Evolutionary conservation across 1,140 invertebrate species (phyloP), one percentile per base, ranked within the genome.

Genomic region (Trachymyrmex cornetzi): DNA sequence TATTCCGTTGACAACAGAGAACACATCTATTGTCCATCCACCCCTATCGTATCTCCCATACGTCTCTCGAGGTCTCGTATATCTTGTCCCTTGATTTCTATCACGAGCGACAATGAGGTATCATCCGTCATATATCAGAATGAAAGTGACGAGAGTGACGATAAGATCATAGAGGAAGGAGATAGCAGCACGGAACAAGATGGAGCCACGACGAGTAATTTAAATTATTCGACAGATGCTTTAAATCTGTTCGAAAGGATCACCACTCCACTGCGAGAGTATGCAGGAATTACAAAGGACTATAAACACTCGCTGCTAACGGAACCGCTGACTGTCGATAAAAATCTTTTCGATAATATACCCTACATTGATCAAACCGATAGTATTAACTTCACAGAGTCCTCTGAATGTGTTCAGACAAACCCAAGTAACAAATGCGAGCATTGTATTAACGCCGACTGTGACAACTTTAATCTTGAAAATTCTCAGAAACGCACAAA

Each of bases 341-440:
- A 86, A 27, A 50, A 74, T 82, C 89, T 90, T 6, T 85, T 92
- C 14, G 92, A 93, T 16, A 69, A 91, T 4, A 94, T 94, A 87
- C 93, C 94, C 1, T 95, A 91, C 19, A 94, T 95, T 59, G 94
- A 93, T 81, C 92, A 94, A 66, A 74, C 71, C 19, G 91, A 93
- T 1, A 90, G 91, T 14, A 1, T 12, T 22, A 84, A 84, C 24
- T 27, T 50, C 24, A 38, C 38, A 7, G 69, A 75, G 11, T 27
- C 48, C n/a, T 80, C 63, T 55, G 48, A 69, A 34, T 48, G 53
- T 38, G 19, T 61, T 48, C 38, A 63, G 27, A 6, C 7, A 34
- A 19, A 61, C 0, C 30, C n/a, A 19, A 59, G 19, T 30, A 57
- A 85, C 2, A 61, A 50, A 14, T 84, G 57, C 16, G 19, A 57